These are phyloP conservation scores for Oxyteleia sp. DNA, from an alignment of 2,888 invertebrate species.

Conservation along the genomic window DNA sequence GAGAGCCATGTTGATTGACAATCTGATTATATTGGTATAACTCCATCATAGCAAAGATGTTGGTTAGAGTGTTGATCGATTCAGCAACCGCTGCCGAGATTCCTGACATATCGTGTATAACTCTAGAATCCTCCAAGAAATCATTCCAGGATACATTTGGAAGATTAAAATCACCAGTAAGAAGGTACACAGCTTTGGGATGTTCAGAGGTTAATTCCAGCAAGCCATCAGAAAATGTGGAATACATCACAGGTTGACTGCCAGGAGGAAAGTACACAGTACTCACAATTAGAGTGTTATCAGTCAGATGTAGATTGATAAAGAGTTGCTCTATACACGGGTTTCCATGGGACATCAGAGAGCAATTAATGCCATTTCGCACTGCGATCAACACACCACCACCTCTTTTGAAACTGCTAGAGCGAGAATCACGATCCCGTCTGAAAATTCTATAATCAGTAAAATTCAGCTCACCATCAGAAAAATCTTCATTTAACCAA, in stretches of 20 bases:
- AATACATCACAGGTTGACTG: not conserved
- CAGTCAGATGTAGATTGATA: too few species aligned
- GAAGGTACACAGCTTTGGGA: not conserved
- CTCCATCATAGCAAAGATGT: not conserved
- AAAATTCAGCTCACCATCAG: not conserved
- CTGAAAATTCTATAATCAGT: not conserved
- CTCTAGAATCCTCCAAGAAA: not conserved
- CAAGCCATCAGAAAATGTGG: not conserved
- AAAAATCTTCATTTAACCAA: not conserved
- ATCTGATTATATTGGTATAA: not conserved
- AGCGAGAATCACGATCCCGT: not conserved
- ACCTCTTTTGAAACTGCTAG: not conserved
- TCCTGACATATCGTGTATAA: too few species aligned
- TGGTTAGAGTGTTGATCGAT: not conserved
- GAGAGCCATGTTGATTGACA: not conserved
- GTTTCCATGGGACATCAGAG: too few species aligned
- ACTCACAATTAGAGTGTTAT: not conserved
- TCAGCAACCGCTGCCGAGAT: too few species aligned
- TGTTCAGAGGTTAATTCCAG: not conserved
- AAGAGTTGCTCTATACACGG: not conserved
- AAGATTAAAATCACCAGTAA: conserved; percentile 4
- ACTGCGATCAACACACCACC: not conserved
- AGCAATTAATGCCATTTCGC: not conserved
- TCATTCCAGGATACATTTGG: not conserved
- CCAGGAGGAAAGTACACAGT: not conserved